phyloP scores from a whole-genome alignment of 2,113 vertebrate species.

The Indicator indicator region DNA sequence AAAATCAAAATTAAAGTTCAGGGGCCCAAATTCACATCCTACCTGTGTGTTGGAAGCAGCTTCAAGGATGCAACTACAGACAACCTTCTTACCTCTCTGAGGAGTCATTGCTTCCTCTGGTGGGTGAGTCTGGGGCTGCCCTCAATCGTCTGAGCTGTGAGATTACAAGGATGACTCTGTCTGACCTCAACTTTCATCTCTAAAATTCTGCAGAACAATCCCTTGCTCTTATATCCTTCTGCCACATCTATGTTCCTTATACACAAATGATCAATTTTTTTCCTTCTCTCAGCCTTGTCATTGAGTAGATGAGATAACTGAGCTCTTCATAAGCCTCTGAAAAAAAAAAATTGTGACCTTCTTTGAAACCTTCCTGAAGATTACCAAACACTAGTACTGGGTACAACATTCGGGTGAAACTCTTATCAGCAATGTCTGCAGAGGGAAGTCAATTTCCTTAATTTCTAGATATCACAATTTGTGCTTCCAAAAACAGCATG shows the following conservation, averaged over 20 bases:
- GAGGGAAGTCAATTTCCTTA: background rate
- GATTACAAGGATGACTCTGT: background rate
- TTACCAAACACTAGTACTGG: background rate
- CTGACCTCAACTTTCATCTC: background rate
- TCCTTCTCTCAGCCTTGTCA: background rate
- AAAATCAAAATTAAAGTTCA: background rate
- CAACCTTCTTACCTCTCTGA: background rate
- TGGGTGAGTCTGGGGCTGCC: background rate
- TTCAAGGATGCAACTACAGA: background rate
- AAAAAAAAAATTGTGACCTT: background rate
- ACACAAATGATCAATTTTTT: background rate
- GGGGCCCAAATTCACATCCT: rapidly evolving
- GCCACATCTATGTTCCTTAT: background rate
- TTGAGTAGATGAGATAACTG: background rate
- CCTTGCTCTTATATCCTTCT: background rate
- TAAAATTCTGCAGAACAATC: background rate
- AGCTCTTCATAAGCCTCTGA: background rate
- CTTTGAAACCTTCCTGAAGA: background rate
- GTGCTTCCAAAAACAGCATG: background rate
- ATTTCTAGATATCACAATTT: background rate
- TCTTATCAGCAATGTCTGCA: background rate
- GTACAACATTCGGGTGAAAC: background rate
- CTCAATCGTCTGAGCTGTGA: background rate
- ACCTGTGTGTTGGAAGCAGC: background rate
- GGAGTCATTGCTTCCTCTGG: background rate